Conservation (phyloP, 2,113 vertebrate species). For the Phocoena sinus region DNA sequence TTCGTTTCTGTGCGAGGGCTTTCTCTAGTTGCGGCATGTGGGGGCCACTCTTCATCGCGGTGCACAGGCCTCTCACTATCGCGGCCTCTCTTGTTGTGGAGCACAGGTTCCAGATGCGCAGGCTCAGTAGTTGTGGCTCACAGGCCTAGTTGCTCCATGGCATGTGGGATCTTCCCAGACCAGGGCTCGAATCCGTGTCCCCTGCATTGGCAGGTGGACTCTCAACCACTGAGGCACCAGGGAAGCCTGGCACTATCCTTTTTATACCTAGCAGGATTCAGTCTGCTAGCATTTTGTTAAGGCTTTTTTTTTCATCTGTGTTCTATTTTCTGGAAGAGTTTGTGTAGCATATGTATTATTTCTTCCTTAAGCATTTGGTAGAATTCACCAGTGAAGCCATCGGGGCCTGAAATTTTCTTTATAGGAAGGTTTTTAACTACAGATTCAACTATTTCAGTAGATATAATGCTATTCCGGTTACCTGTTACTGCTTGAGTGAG, state of each 20-base stretch:
- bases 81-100: no score
- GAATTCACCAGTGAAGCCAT: not conserved
- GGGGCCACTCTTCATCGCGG: no score
- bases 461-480: not conserved
- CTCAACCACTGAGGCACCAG: no score
- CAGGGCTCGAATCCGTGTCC: no score
- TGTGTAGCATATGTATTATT: not conserved
- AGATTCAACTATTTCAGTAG: not conserved
- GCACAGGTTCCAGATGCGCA: no score
- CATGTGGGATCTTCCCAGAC: no score
- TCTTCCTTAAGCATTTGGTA: slow-evolving; percentile 19
- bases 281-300: slow-evolving; percentile 11
- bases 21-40: no score
- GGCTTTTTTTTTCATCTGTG: not conserved
- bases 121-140: no score
- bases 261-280: not conserved
- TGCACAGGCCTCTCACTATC: no score
- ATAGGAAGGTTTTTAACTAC: not conserved
- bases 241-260: not conserved
- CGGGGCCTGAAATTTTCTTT: not conserved
- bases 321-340: not conserved
- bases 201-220: no score
- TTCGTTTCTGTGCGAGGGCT: no score
- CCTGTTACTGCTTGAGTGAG: not conserved
- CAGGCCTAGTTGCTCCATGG: no score